phyloP scores from a whole-genome alignment of 2,888 invertebrate species.

The Caprella mutica region DNA sequence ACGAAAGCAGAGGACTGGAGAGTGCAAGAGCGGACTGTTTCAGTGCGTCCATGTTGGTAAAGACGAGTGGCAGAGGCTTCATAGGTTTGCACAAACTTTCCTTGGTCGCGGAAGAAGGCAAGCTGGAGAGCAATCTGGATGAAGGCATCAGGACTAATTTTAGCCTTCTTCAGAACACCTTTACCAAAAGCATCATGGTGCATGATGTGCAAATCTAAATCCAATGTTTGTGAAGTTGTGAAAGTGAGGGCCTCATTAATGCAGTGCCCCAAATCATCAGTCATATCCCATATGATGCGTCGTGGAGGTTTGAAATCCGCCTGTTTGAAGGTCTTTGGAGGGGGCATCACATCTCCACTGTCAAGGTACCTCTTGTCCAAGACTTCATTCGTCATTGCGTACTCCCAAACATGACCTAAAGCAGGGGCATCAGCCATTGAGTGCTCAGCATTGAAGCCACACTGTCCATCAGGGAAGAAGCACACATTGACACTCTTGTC shows the following conservation, averaged over 20 bases:
- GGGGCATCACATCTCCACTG: slow-evolving; percentile 40
- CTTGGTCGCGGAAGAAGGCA: slow-evolving; percentile 43
- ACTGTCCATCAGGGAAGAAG: slow-evolving; percentile 42
- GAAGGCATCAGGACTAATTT: slow-evolving; percentile 46
- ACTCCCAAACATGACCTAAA: slow-evolving; percentile 43
- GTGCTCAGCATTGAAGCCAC: slow-evolving; percentile 45
- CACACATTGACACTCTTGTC: slow-evolving; percentile 44
- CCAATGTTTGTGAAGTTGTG: slow-evolving; percentile 40
- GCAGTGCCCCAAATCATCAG: slow-evolving; percentile 36
- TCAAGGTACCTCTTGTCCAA: slow-evolving; percentile 40
- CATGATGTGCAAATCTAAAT: slow-evolving; percentile 42
- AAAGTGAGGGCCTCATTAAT: slow-evolving; percentile 36
- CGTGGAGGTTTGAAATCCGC: slow-evolving; percentile 37
- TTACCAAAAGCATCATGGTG: slow-evolving; percentile 44
- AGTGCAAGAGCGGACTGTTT: slow-evolving; percentile 45
- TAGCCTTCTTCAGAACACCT: slow-evolving; percentile 44
- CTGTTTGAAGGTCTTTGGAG: slow-evolving; percentile 38
- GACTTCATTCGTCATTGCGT: slow-evolving; percentile 42
- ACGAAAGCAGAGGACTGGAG: slow-evolving; percentile 41
- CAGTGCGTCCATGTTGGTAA: slow-evolving; percentile 44
- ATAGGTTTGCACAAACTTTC: slow-evolving; percentile 43
- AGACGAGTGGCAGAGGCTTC: slow-evolving; percentile 46
- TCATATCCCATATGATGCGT: slow-evolving; percentile 41
- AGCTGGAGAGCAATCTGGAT: slow-evolving; percentile 45
- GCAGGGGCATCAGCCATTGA: slow-evolving; percentile 45